Evolutionary conservation across 2,797 vertebrate species (phyloP).

Genomic region (Neosalanx taihuensis): DNA sequence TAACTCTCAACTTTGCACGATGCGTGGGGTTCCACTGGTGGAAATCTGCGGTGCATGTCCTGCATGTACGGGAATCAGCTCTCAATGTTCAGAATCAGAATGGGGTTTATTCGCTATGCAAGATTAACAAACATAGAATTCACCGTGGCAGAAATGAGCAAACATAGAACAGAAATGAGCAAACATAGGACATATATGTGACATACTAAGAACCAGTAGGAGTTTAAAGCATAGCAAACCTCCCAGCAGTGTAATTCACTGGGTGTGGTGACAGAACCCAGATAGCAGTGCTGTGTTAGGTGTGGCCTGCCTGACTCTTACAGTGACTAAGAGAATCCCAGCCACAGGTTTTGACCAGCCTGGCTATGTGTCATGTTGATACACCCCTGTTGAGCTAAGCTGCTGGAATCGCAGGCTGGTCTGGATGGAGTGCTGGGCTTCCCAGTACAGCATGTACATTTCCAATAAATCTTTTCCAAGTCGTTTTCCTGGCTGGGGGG

Average conservation of each 20-base stretch:
- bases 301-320: not conserved
- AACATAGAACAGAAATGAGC: no score
- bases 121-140: no score
- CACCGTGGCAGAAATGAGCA: no score
- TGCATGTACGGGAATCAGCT: no score
- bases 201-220: no score
- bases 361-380: slow-evolving; percentile 29
- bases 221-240: no score
- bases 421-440: not conserved
- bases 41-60: no score
- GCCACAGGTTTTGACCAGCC: slow-evolving; percentile 27
- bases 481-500: slow-evolving; percentile 16
- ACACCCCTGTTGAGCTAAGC: slow-evolving; percentile 15
- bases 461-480: slow-evolving; percentile 6
- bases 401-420: slow-evolving; percentile 5
- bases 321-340: not conserved
- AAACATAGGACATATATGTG: no score
- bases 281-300: not conserved
- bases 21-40: no score
- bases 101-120: no score
- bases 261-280: not conserved
- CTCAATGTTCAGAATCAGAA: no score
- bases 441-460: not conserved
- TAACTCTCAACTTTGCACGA: slow-evolving; percentile 29
- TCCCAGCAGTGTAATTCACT: slow-evolving; percentile 7